Evolutionary conservation across 2,797 vertebrate genomes (phyloP), one percentile per base, ranked within the genome.

Genomic region (Anomalospiza imberbis): DNA sequence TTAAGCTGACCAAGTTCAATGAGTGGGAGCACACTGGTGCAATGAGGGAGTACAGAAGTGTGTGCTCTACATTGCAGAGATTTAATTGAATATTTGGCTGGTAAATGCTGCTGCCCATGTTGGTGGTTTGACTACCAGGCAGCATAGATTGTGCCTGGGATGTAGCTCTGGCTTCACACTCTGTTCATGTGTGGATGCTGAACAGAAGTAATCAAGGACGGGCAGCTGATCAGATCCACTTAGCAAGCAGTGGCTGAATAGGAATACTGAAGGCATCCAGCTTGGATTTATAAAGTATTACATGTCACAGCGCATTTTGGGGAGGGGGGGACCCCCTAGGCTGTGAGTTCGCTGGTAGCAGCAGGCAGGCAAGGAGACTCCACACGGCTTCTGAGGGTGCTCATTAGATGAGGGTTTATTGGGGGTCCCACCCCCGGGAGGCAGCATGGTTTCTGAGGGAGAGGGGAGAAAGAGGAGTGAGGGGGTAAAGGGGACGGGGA

Each of bases 121-220:
- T 1, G 0, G 24, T n/a, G 38, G 40, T 60, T 32, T 25, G 29
- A 26, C 38, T 11, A 19, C 16, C 54, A 57, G 51, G 51, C 40
- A 50, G 76, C 2, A 3, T 58, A 79, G 31, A 45, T 10, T 51
- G 63, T 10, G 17, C 60, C 73, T 78, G 62, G 17, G 67, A 42
- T 34, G 58, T 57, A 68, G 62, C 20, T 85, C 47, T 44, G 48
- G 22, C n/a, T 63, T 74, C 76, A 62, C 53, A 4, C 21, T 66
- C 7, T 0, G 0, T 5, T 58, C 58, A 10, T 32, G 13, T 32
- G 31, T 54, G 18, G 25, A 16, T 48, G 34, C 34, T 85, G 51
- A 75, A 31, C 13, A 75, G 57, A 38, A 62, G 44, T 63, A 84
- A 63, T 29, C 42, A 66, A 58, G 34, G 24, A 71, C 21, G n/a